Evolutionary conservation across 2,113 vertebrate genomes (phyloP).

Genomic region (Eptatretus burgeri): DNA sequence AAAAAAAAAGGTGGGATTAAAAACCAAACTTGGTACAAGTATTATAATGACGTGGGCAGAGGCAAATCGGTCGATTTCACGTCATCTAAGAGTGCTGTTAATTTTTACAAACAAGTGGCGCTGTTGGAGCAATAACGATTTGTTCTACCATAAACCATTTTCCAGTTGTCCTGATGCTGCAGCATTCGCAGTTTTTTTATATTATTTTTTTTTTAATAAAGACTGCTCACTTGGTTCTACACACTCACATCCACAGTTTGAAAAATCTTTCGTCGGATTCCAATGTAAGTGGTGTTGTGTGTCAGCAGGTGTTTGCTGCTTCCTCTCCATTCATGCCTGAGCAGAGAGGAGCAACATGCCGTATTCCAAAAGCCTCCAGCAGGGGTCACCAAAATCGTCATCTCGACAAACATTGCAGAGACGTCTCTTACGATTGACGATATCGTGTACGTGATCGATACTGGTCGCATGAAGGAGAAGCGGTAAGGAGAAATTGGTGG

Average conservation of each 20-base stretch:
- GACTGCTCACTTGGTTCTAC: no score
- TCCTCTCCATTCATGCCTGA: slow-evolving; percentile 64
- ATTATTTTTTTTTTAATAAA: no score
- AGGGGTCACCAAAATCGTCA: slow-evolving; percentile 68
- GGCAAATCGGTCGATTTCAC: no score
- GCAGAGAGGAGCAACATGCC: slow-evolving; percentile 73
- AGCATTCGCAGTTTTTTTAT: not conserved
- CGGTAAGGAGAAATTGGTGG: slow-evolving; percentile 21
- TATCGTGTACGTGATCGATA: slow-evolving; percentile 77
- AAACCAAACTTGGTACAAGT: no score
- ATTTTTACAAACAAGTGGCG: no score
- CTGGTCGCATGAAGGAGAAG: slow-evolving; percentile 90
- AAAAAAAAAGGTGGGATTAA: no score
- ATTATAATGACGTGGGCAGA: no score
- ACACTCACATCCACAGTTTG: no score
- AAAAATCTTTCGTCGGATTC: not conserved
- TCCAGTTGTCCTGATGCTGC: not conserved
- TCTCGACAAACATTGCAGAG: slow-evolving; percentile 94
- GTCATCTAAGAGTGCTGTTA: no score
- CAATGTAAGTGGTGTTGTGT: slow-evolving; percentile 9
- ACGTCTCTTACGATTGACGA: slow-evolving; percentile 89
- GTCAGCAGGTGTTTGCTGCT: slow-evolving; percentile 43
- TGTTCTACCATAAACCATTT: no score
- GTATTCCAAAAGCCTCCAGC: slow-evolving; percentile 47
- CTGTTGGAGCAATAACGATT: no score